Conservation (phyloP, 2,797 vertebrate species). For the Hyperoplus immaculatus region DNA sequence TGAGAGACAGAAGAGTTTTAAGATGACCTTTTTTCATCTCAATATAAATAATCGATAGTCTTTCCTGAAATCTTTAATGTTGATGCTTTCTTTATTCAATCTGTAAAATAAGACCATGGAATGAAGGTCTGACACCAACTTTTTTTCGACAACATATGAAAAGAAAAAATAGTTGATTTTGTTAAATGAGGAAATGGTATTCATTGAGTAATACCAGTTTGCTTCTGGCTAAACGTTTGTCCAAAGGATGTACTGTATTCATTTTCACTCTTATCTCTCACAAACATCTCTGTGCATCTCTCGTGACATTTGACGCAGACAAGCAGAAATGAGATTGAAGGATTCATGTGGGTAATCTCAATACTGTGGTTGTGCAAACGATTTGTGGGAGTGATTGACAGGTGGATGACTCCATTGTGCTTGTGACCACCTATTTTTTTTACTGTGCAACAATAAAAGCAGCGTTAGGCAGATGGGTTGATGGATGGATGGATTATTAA, state of each 20-base stretch:
- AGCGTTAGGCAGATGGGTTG: neutral
- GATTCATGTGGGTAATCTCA: conserved; percentile 53
- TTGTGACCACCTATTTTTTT: conserved; percentile 26
- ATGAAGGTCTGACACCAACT: neutral
- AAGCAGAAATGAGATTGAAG: conserved; percentile 54
- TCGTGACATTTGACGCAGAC: conserved; percentile 57
- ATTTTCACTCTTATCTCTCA: conserved; percentile 24
- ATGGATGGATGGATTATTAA: neutral
- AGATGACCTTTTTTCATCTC: neutral
- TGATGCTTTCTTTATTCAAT: conserved; percentile 8
- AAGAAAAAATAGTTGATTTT: neutral
- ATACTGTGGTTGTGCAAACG: conserved; percentile 42
- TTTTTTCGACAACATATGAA: conserved; percentile 30
- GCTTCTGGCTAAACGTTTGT: conserved; percentile 28
- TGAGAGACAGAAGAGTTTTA: neutral
- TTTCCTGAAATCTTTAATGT: neutral
- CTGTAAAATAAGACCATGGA: neutral
- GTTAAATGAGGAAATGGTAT: conserved; percentile 45
- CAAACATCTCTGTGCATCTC: conserved; percentile 36
- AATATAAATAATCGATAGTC: conserved; percentile 2
- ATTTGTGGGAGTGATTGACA: conserved; percentile 45
- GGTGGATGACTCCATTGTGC: conserved; percentile 31
- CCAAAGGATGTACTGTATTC: conserved; percentile 7
- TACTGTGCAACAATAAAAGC: neutral
- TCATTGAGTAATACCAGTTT: conserved; percentile 38